phyloP scores from a whole-genome alignment of 37 sponge, comb jelly and placozoan genomes.

The Cliona cf. orientalis region DNA sequence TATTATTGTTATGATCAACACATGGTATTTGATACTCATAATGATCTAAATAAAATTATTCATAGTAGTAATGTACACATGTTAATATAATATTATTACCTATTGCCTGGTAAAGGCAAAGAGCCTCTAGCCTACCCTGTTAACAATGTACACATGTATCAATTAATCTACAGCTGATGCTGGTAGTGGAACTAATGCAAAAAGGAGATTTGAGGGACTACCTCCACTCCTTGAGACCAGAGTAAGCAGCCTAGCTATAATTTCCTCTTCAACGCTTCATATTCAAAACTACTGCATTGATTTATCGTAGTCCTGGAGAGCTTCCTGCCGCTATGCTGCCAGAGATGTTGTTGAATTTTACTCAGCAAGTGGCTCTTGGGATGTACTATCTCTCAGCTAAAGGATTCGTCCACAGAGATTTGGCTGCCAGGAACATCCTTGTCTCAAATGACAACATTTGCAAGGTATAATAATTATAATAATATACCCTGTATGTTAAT shows the following conservation, averaged over 20 bases:
- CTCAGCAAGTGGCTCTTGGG: slow-evolving; percentile 33
- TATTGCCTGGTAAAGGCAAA: too few species aligned
- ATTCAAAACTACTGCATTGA: not conserved
- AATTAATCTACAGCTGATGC: too few species aligned
- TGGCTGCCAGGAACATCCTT: slow-evolving; percentile 41
- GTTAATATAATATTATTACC: too few species aligned
- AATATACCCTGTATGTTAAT: not conserved
- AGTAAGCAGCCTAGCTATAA: not conserved
- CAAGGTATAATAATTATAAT: slow-evolving; percentile 15
- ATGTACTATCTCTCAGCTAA: slow-evolving; percentile 40
- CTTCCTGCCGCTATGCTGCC: not conserved
- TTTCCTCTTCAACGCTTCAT: too few species aligned
- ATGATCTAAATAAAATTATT: too few species aligned
- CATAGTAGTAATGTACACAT: too few species aligned
- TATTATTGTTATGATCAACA: too few species aligned
- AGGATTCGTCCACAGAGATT: slow-evolving; percentile 32
- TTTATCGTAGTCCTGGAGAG: not conserved
- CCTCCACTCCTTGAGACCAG: not conserved
- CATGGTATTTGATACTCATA: too few species aligned
- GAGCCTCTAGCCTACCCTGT: too few species aligned
- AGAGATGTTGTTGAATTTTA: slow-evolving; percentile 11
- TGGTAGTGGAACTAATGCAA: slow-evolving; percentile 9
- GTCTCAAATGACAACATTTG: slow-evolving; percentile 28
- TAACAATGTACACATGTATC: too few species aligned
- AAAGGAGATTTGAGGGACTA: slow-evolving; percentile 19